phyloP scores from a whole-genome alignment of 1,140 invertebrate genomes.

The Lineus longissimus region DNA sequence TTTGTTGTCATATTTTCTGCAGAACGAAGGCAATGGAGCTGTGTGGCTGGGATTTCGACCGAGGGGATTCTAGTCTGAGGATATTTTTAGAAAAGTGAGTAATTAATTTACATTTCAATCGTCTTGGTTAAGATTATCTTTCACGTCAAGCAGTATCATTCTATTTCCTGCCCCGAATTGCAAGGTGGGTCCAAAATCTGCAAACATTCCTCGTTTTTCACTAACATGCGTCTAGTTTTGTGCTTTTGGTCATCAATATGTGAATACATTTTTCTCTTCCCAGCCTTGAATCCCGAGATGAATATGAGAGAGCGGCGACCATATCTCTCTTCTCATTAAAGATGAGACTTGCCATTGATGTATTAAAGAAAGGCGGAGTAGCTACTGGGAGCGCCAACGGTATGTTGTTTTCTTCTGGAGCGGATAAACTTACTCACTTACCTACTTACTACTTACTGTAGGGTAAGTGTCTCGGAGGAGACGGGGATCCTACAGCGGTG shows the following conservation, averaged over 20 bases:
- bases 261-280: slow-evolving; percentile 32
- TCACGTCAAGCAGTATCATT: too few species aligned
- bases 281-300: slow-evolving; percentile 51
- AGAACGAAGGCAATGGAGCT: slow-evolving; percentile 70
- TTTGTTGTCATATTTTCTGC: too few species aligned
- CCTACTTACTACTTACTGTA: too few species aligned
- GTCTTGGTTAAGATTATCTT: too few species aligned
- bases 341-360: slow-evolving; percentile 76
- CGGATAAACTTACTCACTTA: too few species aligned
- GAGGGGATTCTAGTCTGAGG: slow-evolving; percentile 55
- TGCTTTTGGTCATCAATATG: too few species aligned
- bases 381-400: slow-evolving; percentile 3
- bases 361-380: slow-evolving; percentile 71
- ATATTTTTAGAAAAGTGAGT: not conserved
- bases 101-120: too few species aligned
- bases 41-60: slow-evolving; percentile 81
- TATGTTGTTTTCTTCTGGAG: too few species aligned
- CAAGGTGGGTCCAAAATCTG: too few species aligned
- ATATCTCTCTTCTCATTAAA: slow-evolving; percentile 86
- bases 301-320: slow-evolving; percentile 78
- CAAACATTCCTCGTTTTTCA: too few species aligned
- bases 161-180: too few species aligned
- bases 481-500: not conserved
- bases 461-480: slow-evolving; percentile 9
- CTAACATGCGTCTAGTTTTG: too few species aligned